phyloP scores from a whole-genome alignment of 2,797 vertebrate genomes.

The Myotis planiceps region DNA sequence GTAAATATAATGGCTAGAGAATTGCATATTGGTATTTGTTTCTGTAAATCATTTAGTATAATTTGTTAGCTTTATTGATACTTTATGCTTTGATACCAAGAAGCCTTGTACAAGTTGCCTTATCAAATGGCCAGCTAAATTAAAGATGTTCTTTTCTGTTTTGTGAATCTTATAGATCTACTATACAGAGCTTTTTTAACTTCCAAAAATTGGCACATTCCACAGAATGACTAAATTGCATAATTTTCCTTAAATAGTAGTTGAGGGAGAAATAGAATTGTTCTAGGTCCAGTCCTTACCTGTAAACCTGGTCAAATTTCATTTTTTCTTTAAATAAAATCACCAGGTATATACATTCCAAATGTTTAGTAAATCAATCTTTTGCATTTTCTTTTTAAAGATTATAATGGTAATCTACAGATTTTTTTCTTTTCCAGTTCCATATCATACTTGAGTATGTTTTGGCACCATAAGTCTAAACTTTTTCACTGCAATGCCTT shows the following conservation, averaged over 20 bases:
- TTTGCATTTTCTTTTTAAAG: conserved; percentile 53
- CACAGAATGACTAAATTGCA: conserved; percentile 4
- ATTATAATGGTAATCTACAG: not conserved
- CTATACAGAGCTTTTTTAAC: not conserved
- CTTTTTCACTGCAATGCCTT: not conserved
- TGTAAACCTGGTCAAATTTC: not conserved
- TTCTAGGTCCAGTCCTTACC: not conserved
- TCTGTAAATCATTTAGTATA: conserved; percentile 33
- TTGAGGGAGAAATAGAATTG: not conserved
- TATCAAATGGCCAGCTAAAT: conserved; percentile 53
- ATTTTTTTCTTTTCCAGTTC: not conserved
- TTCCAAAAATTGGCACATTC: conserved; percentile 50
- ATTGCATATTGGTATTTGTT: conserved; percentile 26
- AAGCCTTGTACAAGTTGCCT: conserved; percentile 48
- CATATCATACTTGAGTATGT: not conserved
- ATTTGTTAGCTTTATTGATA: conserved; percentile 16
- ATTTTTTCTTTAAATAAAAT: conserved; percentile 38
- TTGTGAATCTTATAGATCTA: not conserved
- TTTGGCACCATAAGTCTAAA: not conserved
- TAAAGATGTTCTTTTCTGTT: conserved; percentile 33
- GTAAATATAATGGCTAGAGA: conserved; percentile 58
- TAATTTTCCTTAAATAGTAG: not conserved
- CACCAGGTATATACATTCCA: not conserved
- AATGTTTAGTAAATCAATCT: not conserved
- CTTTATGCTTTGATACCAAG: conserved; percentile 44